Percentiles rank a stretch among this genome's conserved stretches.
Conservation (phyloP, 2,113 vertebrate genomes). For the Buteo buteo region DNA sequence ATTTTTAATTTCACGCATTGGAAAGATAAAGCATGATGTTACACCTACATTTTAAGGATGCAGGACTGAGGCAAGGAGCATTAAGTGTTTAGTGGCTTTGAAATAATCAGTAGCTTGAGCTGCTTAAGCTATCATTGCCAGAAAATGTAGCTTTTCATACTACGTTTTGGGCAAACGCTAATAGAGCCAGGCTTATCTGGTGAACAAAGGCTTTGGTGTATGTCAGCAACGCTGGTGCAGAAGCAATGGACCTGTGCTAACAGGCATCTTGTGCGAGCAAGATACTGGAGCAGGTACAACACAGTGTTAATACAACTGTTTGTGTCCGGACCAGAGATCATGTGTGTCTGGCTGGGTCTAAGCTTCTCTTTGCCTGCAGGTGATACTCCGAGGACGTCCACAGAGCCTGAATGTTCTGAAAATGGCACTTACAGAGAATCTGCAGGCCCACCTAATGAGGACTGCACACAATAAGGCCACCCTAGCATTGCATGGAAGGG, state of each 20-base stretch:
- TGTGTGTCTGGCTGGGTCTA: neutral
- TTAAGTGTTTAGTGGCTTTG: neutral
- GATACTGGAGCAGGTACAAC: neutral
- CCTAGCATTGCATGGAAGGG: neutral
- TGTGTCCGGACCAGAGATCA: neutral
- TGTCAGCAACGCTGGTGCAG: neutral
- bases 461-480: neutral
- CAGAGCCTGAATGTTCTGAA: neutral
- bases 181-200: neutral
- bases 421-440: neutral
- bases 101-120: neutral
- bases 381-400: neutral
- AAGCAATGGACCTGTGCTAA: neutral
- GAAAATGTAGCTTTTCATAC: neutral
- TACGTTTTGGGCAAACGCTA: neutral
- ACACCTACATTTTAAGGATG: neutral
- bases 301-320: rapidly evolving
- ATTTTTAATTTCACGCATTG: neutral
- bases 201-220: neutral
- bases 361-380: neutral
- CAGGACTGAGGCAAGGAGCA: neutral
- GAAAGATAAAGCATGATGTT: neutral
- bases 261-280: neutral
- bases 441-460: neutral
- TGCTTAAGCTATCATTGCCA: neutral